phyloP scores from a whole-genome alignment of 2,797 vertebrate genomes.

The Melanotaenia trifasciata region DNA sequence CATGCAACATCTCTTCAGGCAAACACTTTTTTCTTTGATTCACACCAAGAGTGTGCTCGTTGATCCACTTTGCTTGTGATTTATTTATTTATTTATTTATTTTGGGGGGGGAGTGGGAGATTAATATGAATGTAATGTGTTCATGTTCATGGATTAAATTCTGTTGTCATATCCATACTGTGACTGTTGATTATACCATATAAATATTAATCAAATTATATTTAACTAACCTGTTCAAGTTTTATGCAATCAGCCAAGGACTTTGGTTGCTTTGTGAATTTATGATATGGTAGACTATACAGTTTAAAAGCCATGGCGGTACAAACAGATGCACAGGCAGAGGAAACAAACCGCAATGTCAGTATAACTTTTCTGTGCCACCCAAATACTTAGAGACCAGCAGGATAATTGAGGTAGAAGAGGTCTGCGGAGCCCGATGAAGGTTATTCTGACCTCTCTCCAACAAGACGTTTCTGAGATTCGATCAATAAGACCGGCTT shows the following conservation, averaged over 20 bases:
- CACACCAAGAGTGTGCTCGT: not conserved
- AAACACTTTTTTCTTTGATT: not conserved
- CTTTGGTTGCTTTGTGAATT: no score
- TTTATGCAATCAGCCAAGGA: no score
- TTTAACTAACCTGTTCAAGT: no score
- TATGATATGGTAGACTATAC: no score
- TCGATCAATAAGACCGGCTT: constrained; percentile 33
- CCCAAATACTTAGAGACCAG: constrained; percentile 11
- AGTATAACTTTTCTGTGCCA: constrained; percentile 18
- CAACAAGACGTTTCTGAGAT: constrained; percentile 8
- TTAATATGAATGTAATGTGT: no score
- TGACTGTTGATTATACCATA: no score
- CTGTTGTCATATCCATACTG: no score
- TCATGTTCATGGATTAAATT: no score
- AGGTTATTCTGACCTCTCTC: constrained; percentile 38
- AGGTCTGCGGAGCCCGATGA: not conserved
- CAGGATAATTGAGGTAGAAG: constrained; percentile 13
- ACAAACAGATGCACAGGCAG: not conserved
- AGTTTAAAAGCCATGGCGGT: constrained; percentile 3
- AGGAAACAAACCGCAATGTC: constrained; percentile 6
- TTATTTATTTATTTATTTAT: not conserved
- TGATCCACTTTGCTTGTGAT: not conserved
- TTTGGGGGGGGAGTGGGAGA: not conserved
- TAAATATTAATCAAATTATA: no score
- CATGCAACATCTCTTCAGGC: not conserved